Conservation (phyloP, 1,140 invertebrate genomes). For the Drosophila simulans region DNA sequence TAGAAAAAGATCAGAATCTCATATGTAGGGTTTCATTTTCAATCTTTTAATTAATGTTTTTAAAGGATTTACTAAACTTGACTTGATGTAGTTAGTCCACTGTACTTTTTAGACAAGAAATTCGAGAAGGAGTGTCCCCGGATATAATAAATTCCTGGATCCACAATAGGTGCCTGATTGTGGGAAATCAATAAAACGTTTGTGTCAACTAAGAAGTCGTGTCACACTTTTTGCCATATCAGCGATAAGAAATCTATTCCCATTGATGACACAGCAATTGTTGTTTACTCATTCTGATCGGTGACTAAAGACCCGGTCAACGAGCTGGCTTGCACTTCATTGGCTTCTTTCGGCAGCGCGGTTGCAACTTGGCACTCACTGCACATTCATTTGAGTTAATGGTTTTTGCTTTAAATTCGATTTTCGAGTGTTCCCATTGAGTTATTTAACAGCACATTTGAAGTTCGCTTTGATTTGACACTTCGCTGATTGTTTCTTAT, state of each 20-base stretch:
- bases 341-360: slow-evolving; percentile 50
- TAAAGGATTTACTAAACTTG: too few relatives aligned
- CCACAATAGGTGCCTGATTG: not conserved
- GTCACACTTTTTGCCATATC: not conserved
- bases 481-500: slow-evolving; percentile 69
- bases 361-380: slow-evolving; percentile 29
- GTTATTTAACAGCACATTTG: not conserved
- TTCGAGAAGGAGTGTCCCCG: not conserved
- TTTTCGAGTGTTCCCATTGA: not conserved
- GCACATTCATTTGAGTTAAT: not conserved
- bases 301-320: slow-evolving; percentile 20
- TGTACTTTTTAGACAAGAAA: not conserved
- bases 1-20: too few relatives aligned
- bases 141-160: not conserved
- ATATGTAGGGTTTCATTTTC: too few relatives aligned
- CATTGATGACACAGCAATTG: slow-evolving; percentile 33
- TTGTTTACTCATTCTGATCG: slow-evolving; percentile 27
- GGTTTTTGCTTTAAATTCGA: not conserved
- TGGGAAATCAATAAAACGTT: not conserved
- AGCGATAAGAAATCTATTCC: slow-evolving; percentile 21
- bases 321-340: slow-evolving; percentile 49
- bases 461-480: slow-evolving; percentile 7
- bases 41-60: too few relatives aligned
- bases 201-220: not conserved
- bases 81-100: not conserved